Evolutionary conservation across 2,797 vertebrate genomes (phyloP), one percentile per base, ranked within the genome.

Genomic region (Xenentodon cancila): DNA sequence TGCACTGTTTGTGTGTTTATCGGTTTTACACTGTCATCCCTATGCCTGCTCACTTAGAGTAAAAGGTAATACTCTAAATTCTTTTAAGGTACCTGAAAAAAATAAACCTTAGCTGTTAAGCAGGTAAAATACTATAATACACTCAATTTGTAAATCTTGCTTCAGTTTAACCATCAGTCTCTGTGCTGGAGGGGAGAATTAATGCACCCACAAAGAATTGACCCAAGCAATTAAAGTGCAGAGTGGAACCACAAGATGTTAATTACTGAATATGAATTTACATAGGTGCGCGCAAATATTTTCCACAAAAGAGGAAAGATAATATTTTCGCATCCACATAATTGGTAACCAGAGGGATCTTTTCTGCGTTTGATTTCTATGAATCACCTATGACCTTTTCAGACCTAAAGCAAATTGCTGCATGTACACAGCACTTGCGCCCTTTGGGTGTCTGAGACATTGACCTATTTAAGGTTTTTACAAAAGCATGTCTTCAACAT

Each of bases 381-480:
- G 75, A 86, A 85, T 90, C 40, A 50, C 48, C 68, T 55, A 64
- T 78, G 81, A 86, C 86, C 81, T 91, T 90, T 84, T 18, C n/a
- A 19, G 53, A 68, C 44, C 68, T 15, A 51, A 21, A 59, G 34
- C 5, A 15, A 47, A 50, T 74, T n/a, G 19, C 21, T 18, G 47
- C 47, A 45, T 7, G 46, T 49, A 66, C 54, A 53, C 51, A 55
- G 13, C 20, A 53, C 45, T 42, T 3, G 12, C 58, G 51, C 56
- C 88, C 69, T 76, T 59, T 54, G 75, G 85, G 69, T 62, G 75
- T 82, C 77, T 81, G 74, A 69, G 88, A 89, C 86, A 85, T 89
- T 92, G 84, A 90, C 87, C 83, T 43, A 70, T 84, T 84, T 46
- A 59, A 50, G 59, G 69, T 64, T 52, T 52, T 21, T 25, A 40